These are phyloP conservation scores for Cydia strobilella DNA, from an alignment of 1,140 invertebrate species.

Conservation along the genomic window DNA sequence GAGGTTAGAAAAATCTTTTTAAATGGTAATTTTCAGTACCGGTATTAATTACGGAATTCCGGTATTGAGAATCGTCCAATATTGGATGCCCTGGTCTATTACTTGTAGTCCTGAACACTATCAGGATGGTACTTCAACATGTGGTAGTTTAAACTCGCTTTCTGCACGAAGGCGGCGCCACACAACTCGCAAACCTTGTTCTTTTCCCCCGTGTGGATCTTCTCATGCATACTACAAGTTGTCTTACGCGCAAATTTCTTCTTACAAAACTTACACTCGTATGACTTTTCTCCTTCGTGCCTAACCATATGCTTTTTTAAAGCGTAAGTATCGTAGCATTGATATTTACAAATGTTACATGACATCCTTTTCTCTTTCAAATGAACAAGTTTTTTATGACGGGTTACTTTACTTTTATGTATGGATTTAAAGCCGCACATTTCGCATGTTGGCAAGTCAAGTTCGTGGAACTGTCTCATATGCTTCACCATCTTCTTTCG, in stretches of 20 bases:
- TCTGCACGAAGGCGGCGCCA: constrained; percentile 79
- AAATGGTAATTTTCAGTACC: not conserved
- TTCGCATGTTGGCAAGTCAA: constrained; percentile 24
- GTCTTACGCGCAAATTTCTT: constrained; percentile 49
- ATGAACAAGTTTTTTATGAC: constrained; percentile 34
- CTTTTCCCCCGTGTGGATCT: constrained; percentile 87
- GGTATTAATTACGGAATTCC: not conserved
- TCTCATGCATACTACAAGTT: constrained; percentile 82
- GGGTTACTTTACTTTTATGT: not conserved
- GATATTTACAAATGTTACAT: not conserved
- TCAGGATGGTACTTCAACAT: constrained; percentile 36
- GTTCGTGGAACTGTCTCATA: not conserved
- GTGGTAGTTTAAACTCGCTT: constrained; percentile 39
- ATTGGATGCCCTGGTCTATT: no score
- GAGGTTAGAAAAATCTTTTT: not conserved
- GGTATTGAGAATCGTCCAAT: not conserved
- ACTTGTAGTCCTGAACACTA: not conserved
- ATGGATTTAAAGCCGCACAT: constrained; percentile 31
- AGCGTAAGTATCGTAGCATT: not conserved
- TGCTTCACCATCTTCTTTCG: not conserved
- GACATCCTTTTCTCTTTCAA: constrained; percentile 35
- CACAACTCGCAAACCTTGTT: constrained; percentile 87
- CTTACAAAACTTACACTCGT: constrained; percentile 15
- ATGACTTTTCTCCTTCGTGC: constrained; percentile 3
- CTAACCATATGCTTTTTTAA: constrained; percentile 7